phyloP scores from a whole-genome alignment of 2,888 invertebrate genomes.

The Agriopis aurantiaria region DNA sequence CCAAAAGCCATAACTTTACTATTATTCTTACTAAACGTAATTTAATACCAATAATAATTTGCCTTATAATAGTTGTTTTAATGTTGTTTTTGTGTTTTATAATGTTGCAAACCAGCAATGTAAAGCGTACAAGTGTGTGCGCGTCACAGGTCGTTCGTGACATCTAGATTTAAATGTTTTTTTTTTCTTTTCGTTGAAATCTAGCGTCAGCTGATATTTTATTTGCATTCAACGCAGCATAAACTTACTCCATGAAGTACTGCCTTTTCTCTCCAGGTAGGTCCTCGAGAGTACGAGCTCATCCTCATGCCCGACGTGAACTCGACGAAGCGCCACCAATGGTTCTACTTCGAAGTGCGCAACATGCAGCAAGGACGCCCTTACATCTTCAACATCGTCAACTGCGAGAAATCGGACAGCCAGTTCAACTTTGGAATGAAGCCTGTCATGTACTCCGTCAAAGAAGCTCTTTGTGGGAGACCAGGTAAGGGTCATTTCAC shows the following conservation, averaged over 20 bases:
- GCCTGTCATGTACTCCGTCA: constrained; percentile 94
- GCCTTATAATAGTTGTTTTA: no score
- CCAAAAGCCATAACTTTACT: no score
- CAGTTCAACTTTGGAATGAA: constrained; percentile 96
- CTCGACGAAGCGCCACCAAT: constrained; percentile 92
- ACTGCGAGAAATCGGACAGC: constrained; percentile 94
- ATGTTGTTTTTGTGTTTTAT: no score
- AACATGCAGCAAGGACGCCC: constrained; percentile 90
- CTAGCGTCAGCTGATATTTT: no score
- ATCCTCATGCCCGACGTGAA: constrained; percentile 94
- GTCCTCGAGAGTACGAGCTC: constrained; percentile 92
- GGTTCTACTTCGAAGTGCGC: constrained; percentile 96
- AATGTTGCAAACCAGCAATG: no score
- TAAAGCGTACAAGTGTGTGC: no score
- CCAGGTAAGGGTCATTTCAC: constrained; percentile 66
- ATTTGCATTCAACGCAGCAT: no score
- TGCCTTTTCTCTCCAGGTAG: constrained; percentile 82
- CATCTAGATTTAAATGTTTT: no score
- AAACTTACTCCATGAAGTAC: neutral
- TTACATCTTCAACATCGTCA: constrained; percentile 94
- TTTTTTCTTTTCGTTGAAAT: no score
- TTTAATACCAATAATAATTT: no score
- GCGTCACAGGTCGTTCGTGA: no score
- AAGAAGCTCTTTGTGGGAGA: constrained; percentile 87
- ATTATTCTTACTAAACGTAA: no score